Base-by-base conservation (phyloP, 2,797 vertebrate genomes). In the Premnoplex brunnescens region DNA sequence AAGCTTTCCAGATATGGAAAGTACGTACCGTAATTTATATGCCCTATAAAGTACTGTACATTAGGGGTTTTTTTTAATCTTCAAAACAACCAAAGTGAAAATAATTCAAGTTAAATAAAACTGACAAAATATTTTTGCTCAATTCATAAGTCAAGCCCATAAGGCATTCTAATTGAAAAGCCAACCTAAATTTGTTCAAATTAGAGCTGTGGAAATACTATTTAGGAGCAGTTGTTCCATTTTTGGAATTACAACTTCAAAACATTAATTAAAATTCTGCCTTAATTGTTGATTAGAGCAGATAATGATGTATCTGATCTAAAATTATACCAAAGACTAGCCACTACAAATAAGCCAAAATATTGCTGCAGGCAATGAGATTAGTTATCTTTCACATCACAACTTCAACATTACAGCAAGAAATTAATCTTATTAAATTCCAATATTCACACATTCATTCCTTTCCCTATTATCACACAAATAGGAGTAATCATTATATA, bases 291-390 rank as follows among this genome's bases (percentile, higher is more conserved):
- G 20, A 41, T 59, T 74, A 91, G 21, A 39, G 8, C 51, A 82
- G 20, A 73, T 55, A 64, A 91, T 15, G 4, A 86, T 23, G 3
- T 12, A 82, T 54, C n/a, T 55, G 24, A 87, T 44, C 49, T 54
- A 75, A 73, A 90, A 85, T 48, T 52, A 74, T 23, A 82, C 26
- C 48, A 59, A 34, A 44, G 21, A 76, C 27, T 41, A 69, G 27
- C 19, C 46, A 75, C 14, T 72, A 67, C 14, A 93, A 85, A 44
- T 52, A 87, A 48, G 23, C 5, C 46, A 79, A 94, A 87, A 79
- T 41, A 80, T 2, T 79, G 32, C 56, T 79, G 55, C 21, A 43
- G 18, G 46, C 51, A 72, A 55, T 36, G 27, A 85, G 16, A 67
- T 34, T 23, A 76, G 20, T 26, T 79, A 14, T 55, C 34, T 83